Conservation (phyloP, 2,888 invertebrate genomes). For the Noctua pronuba region DNA sequence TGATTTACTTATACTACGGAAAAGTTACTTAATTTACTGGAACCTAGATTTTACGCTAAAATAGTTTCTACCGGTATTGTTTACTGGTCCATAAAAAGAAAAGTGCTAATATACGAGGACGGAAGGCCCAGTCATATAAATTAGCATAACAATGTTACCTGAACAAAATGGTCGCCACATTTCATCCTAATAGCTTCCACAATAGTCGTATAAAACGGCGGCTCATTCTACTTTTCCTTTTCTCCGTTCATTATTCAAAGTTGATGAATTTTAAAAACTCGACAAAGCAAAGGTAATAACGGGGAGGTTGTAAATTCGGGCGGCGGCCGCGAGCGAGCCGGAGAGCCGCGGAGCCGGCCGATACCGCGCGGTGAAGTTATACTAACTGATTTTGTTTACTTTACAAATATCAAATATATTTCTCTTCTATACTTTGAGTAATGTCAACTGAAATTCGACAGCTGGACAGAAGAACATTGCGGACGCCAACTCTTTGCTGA, state of each 20-base stretch:
- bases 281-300: conserved; percentile 55
- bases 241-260: conserved; percentile 58
- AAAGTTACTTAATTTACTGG: background rate
- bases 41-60: background rate
- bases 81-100: conserved; percentile 18
- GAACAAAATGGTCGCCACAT: conserved; percentile 48
- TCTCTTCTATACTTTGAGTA: background rate
- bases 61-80: conserved; percentile 9
- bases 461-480: background rate
- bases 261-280: conserved; percentile 60
- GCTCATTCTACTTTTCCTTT: conserved; percentile 56
- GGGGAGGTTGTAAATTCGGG: conserved; percentile 48
- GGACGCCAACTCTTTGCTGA: background rate
- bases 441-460: background rate
- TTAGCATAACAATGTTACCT: conserved; percentile 61
- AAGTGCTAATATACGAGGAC: conserved; percentile 34
- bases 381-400: background rate
- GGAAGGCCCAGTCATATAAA: conserved; percentile 47
- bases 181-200: conserved; percentile 56
- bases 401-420: background rate
- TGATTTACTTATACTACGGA: background rate
- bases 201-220: conserved; percentile 50
- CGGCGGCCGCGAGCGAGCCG: background rate
- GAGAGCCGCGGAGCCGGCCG: background rate
- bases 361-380: background rate